phyloP scores from a whole-genome alignment of 1,140 invertebrate genomes.

The Leptinotarsa undecemlineata region DNA sequence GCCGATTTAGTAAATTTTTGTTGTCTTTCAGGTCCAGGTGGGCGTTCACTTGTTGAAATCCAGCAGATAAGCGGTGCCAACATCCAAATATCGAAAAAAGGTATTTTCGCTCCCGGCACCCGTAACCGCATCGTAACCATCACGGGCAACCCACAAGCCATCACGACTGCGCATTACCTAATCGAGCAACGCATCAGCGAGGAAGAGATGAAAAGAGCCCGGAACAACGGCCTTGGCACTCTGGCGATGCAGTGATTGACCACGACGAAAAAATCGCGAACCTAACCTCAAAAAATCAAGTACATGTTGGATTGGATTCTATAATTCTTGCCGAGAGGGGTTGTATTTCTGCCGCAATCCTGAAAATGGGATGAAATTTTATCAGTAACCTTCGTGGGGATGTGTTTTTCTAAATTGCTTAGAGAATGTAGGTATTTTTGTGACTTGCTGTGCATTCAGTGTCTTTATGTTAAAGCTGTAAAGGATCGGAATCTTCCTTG shows the following conservation, averaged over 20 bases:
- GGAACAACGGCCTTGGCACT: conserved; percentile 80
- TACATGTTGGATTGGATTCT: conserved; percentile 13
- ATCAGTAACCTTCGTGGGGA: neutral
- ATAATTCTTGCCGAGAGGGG: neutral
- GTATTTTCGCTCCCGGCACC: conserved; percentile 93
- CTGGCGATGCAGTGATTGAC: conserved; percentile 59
- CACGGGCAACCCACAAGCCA: conserved; percentile 83
- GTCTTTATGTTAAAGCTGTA: conserved; percentile 1
- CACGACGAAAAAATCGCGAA: conserved; percentile 7
- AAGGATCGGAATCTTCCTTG: neutral
- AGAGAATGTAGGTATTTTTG: conserved; percentile 22
- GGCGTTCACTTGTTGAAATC: conserved; percentile 93
- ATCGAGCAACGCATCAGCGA: conserved; percentile 95
- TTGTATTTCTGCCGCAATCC: neutral
- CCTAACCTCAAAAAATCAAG: conserved; percentile 3
- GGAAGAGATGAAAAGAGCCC: conserved; percentile 90
- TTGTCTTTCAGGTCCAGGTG: conserved; percentile 74
- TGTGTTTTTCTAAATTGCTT: conserved; percentile 20
- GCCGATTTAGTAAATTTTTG: too few species aligned
- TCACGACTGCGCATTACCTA: conserved; percentile 88
- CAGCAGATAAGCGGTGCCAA: conserved; percentile 95
- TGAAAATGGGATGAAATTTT: neutral
- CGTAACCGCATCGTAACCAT: conserved; percentile 97
- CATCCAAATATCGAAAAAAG: conserved; percentile 98
- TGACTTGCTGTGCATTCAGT: neutral